These are phyloP conservation scores for Druceiella hillmani DNA, from an alignment of 2,888 invertebrate genomes.

Conservation along the genomic window DNA sequence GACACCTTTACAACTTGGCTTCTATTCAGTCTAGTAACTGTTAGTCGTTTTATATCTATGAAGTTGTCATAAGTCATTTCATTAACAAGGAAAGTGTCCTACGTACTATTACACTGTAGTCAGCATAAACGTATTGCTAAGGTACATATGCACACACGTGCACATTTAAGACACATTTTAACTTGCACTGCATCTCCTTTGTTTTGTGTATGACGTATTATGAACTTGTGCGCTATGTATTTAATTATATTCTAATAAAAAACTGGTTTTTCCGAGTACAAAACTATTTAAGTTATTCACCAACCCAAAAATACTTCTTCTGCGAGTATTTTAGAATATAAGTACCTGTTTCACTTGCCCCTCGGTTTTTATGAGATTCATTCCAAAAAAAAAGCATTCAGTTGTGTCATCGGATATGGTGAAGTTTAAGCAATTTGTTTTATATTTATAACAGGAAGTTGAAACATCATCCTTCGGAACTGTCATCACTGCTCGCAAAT, in stretches of 20 bases:
- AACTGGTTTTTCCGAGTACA: slow-evolving; percentile 22
- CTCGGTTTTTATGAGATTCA: slow-evolving; percentile 14
- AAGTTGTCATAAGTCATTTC: too few species aligned
- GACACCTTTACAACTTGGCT: too few species aligned
- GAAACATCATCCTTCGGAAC: slow-evolving; percentile 19
- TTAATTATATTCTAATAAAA: slow-evolving; percentile 16
- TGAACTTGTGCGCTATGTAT: slow-evolving; percentile 12
- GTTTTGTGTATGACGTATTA: slow-evolving; percentile 12
- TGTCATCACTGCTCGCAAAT: too few species aligned
- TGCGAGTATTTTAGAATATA: slow-evolving; percentile 13
- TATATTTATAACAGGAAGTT: slow-evolving; percentile 12
- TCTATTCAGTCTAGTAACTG: too few species aligned
- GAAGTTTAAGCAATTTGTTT: slow-evolving; percentile 12
- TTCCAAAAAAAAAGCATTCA: slow-evolving; percentile 8
- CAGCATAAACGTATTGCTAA: slow-evolving; percentile 8
- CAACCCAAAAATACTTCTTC: slow-evolving; percentile 1
- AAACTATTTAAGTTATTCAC: too few species aligned
- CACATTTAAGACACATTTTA: slow-evolving; percentile 8
- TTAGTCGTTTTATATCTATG: too few species aligned
- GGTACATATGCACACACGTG: slow-evolving; percentile 10
- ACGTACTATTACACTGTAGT: slow-evolving; percentile 6
- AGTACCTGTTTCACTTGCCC: slow-evolving; percentile 17
- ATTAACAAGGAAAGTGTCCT: too few species aligned
- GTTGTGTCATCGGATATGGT: slow-evolving; percentile 11
- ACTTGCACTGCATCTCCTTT: slow-evolving; percentile 11